Evolutionary conservation across 2,113 vertebrate genomes (phyloP), one percentile per base, ranked within the genome.

Genomic region (Gavialis gangeticus): DNA sequence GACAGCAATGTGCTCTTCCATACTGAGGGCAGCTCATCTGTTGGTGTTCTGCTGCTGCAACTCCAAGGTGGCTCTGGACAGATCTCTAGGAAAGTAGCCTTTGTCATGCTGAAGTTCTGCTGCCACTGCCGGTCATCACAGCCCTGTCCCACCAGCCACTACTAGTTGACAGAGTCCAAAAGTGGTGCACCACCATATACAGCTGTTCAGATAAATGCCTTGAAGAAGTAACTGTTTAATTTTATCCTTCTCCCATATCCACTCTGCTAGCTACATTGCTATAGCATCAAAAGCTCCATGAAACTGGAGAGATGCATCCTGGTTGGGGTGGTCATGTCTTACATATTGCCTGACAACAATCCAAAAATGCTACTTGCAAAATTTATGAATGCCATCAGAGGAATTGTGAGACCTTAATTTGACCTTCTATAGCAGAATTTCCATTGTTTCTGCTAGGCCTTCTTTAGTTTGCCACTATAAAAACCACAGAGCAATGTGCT

Each of bases 161-260:
- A 22, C 15, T 78, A 59, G n/a, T 19, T 34, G 46, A 2, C 59
- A 15, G 19, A 64, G 25, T 56, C 79, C 73, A 58, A n/a, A 25
- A 24, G 58, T 5, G 55, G 0, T 18, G 66, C 84, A 2, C 0
- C 75, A 46, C 19, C 34, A 18, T 1, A 14, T 58, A 14, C 55
- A 64, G 10, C 1, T 16, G 79, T 17, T 82, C 19, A 34, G 34
- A 34, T 34, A 34, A 34, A 34, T 34, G 34, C 34, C 34, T 34
- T 69, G 89, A 30, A 75, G 79, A 87, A 76, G 63, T 1, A 84
- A 30, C 63, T 79, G 10, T 82, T 21, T 6, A 12, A n/a, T 28
- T 17, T 69, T 82, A 34, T 34, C 34, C 34, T 19, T 57, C 8
- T 76, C 59, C 69, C 85, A 54, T 25, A 81, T 34, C 27, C 85